Evolutionary conservation across 2,113 vertebrate genomes (phyloP).

Genomic region (Callionymus lyra): DNA sequence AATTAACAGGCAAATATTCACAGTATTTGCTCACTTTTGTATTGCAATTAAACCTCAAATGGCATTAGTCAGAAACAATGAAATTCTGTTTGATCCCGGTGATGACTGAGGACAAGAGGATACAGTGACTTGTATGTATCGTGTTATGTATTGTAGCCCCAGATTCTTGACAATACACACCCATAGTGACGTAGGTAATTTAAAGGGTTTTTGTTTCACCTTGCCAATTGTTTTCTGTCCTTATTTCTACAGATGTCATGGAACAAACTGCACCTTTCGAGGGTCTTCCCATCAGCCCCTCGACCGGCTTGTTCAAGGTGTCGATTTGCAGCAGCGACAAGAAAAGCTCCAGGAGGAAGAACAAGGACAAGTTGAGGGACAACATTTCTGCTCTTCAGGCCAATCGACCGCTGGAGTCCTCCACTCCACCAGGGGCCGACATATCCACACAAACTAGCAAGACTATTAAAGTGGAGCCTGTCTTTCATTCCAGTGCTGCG

Average conservation of each 20-base stretch:
- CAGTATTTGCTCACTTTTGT: no score
- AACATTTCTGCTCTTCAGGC: slow-evolving; percentile 3
- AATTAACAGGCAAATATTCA: no score
- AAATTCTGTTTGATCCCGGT: no score
- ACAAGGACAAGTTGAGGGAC: slow-evolving; percentile 19
- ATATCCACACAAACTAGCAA: background rate
- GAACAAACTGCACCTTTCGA: slow-evolving; percentile 13
- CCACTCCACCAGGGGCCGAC: background rate
- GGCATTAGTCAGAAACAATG: no score
- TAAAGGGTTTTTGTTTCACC: no score
- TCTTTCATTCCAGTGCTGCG: slow-evolving; percentile 29
- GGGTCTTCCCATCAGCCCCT: slow-evolving; percentile 4
- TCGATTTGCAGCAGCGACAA: slow-evolving; percentile 52
- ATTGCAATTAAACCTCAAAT: no score
- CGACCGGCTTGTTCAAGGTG: slow-evolving; percentile 25
- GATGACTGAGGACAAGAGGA: no score
- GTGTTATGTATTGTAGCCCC: no score
- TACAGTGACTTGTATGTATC: no score
- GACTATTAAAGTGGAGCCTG: slow-evolving; percentile 44
- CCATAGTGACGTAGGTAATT: no score
- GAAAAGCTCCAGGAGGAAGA: slow-evolving; percentile 38
- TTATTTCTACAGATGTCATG: slow-evolving; percentile 12
- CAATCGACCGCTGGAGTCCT: slow-evolving; percentile 1
- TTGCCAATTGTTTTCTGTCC: no score
- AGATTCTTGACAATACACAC: no score